Conservation (phyloP, 2,113 vertebrate species). For the Aldabrachelys gigantea region DNA sequence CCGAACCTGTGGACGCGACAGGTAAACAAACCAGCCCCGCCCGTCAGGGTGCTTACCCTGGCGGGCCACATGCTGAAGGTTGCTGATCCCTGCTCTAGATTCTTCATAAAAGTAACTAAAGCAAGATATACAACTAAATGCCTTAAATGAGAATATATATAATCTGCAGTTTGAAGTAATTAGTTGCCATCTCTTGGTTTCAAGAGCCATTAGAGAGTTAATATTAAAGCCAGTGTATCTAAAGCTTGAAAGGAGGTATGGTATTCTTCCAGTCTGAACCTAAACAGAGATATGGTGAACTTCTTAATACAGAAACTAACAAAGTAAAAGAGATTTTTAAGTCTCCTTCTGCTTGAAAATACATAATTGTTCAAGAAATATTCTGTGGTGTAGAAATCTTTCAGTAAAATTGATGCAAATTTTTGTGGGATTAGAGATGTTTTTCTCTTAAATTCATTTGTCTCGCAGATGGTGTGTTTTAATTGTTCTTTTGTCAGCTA, state of each 20-base stretch:
- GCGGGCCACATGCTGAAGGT: too few relatives aligned
- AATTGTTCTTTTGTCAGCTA: background rate
- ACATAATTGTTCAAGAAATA: background rate
- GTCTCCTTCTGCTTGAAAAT: background rate
- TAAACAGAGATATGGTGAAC: background rate
- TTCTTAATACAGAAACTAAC: background rate
- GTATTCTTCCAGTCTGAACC: background rate
- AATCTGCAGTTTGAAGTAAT: background rate
- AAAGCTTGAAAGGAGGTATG: background rate
- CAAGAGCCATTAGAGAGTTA: background rate
- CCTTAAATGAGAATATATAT: background rate
- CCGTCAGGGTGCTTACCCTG: too few relatives aligned
- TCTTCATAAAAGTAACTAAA: background rate
- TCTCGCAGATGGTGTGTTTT: background rate
- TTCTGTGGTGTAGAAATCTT: background rate
- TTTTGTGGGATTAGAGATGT: background rate
- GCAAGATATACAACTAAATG: background rate
- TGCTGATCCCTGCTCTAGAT: background rate
- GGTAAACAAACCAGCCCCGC: too few relatives aligned
- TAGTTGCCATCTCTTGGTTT: background rate
- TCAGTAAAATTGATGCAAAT: background rate
- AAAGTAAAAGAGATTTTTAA: background rate
- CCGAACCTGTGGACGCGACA: too few relatives aligned
- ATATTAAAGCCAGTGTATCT: background rate
- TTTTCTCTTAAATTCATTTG: background rate